Evolutionary conservation across 2,888 invertebrate genomes (phyloP).

Genomic region (Atherix ibis): DNA sequence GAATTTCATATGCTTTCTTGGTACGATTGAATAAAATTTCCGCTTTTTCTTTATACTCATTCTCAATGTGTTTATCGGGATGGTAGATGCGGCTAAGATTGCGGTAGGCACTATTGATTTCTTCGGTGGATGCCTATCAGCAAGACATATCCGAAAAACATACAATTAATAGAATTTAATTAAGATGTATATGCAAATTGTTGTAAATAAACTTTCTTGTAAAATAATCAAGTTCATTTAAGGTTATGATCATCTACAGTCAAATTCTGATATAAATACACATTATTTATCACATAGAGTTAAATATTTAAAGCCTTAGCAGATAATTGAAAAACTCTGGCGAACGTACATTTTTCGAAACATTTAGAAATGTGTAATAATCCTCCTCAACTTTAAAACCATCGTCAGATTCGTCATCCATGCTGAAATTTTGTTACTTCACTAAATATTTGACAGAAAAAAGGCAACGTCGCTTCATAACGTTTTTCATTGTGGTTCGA

Average conservation of each 20-base stretch:
- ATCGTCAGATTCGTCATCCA: conserved; percentile 55
- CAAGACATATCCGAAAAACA: not conserved
- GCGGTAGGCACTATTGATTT: conserved; percentile 87
- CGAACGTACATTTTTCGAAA: conserved; percentile 60
- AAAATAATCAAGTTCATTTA: too few species aligned
- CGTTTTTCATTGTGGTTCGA: too few species aligned
- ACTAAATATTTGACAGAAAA: too few species aligned
- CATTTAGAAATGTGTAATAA: conserved; percentile 76
- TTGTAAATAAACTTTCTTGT: too few species aligned
- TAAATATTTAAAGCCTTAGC: too few species aligned
- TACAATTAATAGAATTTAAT: too few species aligned
- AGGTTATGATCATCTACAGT: too few species aligned
- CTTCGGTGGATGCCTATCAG: conserved; percentile 72
- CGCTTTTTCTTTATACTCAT: conserved; percentile 70
- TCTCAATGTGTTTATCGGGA: conserved; percentile 88
- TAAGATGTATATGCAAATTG: too few species aligned
- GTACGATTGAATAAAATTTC: conserved; percentile 84
- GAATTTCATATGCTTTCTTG: conserved; percentile 87
- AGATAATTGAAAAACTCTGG: not conserved
- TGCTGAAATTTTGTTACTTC: conserved; percentile 17
- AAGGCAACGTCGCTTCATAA: too few species aligned
- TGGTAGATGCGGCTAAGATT: conserved; percentile 86
- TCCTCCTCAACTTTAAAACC: conserved; percentile 55
- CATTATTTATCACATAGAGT: too few species aligned
- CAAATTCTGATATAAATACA: too few species aligned